Conservation (phyloP, 2,797 vertebrate genomes). For the Mormyrus hasselquistii region DNA sequence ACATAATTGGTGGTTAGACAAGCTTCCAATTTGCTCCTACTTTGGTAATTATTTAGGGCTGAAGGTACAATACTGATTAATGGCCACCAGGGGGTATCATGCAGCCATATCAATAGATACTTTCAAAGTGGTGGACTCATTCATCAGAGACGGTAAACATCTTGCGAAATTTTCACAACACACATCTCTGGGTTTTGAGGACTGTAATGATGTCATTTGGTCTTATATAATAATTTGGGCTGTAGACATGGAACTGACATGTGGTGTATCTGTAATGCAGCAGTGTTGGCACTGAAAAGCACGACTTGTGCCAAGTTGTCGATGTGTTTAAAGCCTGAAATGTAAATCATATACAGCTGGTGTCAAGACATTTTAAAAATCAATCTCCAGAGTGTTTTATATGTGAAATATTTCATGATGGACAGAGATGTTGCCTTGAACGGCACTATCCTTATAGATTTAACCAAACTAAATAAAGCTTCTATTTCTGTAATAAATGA, state of each 20-base stretch:
- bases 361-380: background rate
- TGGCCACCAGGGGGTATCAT: background rate
- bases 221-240: background rate
- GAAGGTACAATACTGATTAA: background rate
- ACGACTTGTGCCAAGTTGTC: background rate
- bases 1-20: background rate
- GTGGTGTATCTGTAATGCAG: background rate
- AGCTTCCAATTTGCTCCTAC: background rate
- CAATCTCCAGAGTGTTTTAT: background rate
- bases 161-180: background rate
- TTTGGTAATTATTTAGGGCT: background rate
- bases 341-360: constrained; percentile 2
- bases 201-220: background rate
- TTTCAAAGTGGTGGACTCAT: background rate
- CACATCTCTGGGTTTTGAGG: background rate
- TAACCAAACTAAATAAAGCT: background rate
- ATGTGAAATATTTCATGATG: background rate
- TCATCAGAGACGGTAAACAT: background rate
- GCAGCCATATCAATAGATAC: background rate
- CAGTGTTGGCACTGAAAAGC: background rate
- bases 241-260: background rate
- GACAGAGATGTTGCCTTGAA: background rate
- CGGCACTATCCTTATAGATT: background rate
- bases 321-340: background rate
- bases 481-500: background rate